These are phyloP conservation scores for Troilus luridus DNA, from an alignment of 2,888 invertebrate genomes.

Conservation along the genomic window DNA sequence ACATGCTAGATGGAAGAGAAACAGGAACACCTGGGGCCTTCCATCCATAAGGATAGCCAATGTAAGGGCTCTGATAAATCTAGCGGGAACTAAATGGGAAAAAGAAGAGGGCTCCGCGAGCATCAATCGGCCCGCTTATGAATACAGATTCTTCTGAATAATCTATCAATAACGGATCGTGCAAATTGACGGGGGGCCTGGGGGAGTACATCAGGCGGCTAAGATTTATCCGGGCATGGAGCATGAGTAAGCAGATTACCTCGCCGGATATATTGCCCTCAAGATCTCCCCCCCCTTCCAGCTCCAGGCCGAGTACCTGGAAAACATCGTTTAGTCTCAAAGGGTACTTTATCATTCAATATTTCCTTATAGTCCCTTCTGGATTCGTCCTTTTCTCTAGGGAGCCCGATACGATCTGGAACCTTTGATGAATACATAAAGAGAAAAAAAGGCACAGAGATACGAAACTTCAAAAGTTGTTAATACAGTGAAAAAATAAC, in stretches of 20 bases:
- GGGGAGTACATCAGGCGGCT: conserved; percentile 38
- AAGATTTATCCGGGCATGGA: conserved; percentile 41
- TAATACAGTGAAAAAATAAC: too few species aligned
- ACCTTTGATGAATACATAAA: neutral
- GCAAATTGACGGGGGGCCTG: conserved; percentile 49
- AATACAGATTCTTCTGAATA: conserved; percentile 56
- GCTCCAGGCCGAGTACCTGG: conserved; percentile 18
- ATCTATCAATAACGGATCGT: conserved; percentile 56
- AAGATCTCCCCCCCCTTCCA: neutral
- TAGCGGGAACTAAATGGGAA: conserved; percentile 19
- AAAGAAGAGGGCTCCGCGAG: conserved; percentile 16
- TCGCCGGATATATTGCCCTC: neutral
- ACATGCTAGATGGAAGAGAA: conserved; percentile 25
- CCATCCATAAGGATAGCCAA: conserved; percentile 36
- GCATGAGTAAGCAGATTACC: conserved; percentile 52
- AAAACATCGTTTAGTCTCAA: conserved; percentile 39
- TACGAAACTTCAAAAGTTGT: too few species aligned
- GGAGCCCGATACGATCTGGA: neutral
- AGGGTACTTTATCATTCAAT: conserved; percentile 35
- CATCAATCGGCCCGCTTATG: conserved; percentile 50
- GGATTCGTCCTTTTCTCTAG: neutral
- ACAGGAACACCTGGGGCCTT: conserved; percentile 23
- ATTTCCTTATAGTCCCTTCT: neutral
- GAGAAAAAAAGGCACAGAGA: neutral
- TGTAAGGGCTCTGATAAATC: conserved; percentile 29